Percentiles rank a stretch among this genome's conserved stretches.
Conservation (phyloP, 2,888 invertebrate genomes). For the Cerastoderma edule region DNA sequence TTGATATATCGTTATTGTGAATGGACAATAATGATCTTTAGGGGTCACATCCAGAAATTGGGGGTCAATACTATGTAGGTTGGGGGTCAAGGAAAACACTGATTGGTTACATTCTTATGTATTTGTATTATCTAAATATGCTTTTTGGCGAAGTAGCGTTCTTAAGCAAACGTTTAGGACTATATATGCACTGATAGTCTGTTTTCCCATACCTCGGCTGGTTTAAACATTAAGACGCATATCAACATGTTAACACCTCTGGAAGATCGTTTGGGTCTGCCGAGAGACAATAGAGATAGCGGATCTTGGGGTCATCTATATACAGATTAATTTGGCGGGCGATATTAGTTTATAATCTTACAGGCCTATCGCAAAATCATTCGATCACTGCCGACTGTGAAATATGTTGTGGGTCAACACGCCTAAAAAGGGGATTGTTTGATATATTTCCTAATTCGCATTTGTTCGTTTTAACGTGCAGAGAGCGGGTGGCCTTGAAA, state of each 20-base stretch:
- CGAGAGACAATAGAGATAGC: constrained; percentile 26
- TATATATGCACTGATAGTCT: not conserved
- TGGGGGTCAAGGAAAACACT: not conserved
- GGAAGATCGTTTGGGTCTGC: constrained; percentile 45
- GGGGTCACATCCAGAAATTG: too few species aligned
- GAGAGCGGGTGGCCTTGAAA: too few species aligned
- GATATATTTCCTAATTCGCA: too few species aligned
- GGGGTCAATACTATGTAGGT: not conserved
- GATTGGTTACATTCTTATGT: not conserved
- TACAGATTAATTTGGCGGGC: constrained; percentile 25
- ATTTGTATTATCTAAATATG: not conserved
- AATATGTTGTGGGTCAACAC: too few species aligned
- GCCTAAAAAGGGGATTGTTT: too few species aligned
- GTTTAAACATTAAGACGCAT: constrained; percentile 10
- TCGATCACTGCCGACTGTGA: too few species aligned
- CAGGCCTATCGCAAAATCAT: not conserved
- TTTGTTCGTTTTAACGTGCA: too few species aligned
- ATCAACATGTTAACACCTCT: constrained; percentile 56
- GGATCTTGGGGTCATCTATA: constrained; percentile 9
- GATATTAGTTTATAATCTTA: constrained; percentile 24
- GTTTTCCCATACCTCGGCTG: not conserved
- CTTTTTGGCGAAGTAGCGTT: not conserved
- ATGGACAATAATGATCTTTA: too few species aligned
- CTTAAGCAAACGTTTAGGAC: not conserved
- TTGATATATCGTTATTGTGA: too few species aligned